A percentile compares a stretch with the other conserved stretches of the same genome.
Conservation (phyloP, 35 echinoderm and acorn worm species). For the Diadema setosum region DNA sequence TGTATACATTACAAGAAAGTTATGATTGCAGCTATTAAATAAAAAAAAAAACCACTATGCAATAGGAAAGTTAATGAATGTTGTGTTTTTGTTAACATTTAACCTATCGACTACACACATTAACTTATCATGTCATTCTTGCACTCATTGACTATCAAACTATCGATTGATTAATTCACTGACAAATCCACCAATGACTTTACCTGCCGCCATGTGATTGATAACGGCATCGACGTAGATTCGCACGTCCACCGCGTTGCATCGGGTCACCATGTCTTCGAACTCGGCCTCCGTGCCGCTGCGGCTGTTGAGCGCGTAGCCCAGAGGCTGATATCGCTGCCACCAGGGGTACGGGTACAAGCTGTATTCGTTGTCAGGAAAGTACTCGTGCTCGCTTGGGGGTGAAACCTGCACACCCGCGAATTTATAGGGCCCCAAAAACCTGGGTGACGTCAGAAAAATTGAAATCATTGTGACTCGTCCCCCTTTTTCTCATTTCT, state of each 20-base stretch:
- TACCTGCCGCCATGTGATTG: constrained; percentile 77
- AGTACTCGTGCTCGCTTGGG: constrained; percentile 38
- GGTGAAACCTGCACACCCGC: constrained; percentile 78
- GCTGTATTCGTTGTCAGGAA: background rate
- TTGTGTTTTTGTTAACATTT: too few relatives aligned
- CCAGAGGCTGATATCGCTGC: constrained; percentile 62
- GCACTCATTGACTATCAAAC: too few relatives aligned
- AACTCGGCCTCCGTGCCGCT: constrained; percentile 26
- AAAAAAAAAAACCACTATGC: too few relatives aligned
- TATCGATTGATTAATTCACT: too few relatives aligned
- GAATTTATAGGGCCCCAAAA: constrained; percentile 32
- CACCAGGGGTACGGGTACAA: constrained; percentile 32
- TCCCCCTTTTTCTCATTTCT: too few relatives aligned
- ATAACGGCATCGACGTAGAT: constrained; percentile 81
- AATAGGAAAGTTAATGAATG: too few relatives aligned
- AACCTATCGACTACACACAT: too few relatives aligned
- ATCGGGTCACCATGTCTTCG: constrained; percentile 40
- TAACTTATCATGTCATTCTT: too few relatives aligned
- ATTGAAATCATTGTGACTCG: too few relatives aligned
- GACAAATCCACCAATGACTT: background rate
- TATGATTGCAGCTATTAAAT: too few relatives aligned
- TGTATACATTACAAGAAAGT: too few relatives aligned
- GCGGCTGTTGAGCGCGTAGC: constrained; percentile 45
- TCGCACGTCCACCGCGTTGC: constrained; percentile 35
- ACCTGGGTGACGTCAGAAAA: too few relatives aligned